Evolutionary conservation across 2,113 vertebrate species (phyloP), one percentile per base, ranked within the genome.

Genomic region (Gymnorhina tibicen): DNA sequence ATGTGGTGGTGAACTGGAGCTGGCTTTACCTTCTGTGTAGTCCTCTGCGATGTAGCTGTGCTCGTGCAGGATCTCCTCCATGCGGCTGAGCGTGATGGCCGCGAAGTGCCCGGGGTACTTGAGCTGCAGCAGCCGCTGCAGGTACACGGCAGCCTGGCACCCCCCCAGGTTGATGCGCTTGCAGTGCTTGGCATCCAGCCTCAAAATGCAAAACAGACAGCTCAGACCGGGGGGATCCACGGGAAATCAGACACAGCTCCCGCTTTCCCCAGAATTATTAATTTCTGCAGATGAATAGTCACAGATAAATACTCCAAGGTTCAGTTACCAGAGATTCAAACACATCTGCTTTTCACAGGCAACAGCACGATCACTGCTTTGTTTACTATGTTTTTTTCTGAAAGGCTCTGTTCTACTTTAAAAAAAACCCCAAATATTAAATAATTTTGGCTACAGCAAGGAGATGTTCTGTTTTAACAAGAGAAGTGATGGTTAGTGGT

Each of bases 111-210:
- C 99, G 0, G 99, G 99, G 63, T 99, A 99, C 85, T 99, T 99
- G 12, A 99, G 98, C 97, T 99, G 99, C 30, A 99, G 98, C 46
- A 99, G 98, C 7, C 99, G 98, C 96, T 99, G 99, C 37, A 99
- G 98, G 95, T 99, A 99, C 3, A 98, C 97, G 8, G 99, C 98
- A 21, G 99, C 98, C 44, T 99, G 99, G 92, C 98, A 99, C 6
- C 99, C 99, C 2, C 99, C 99, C 21, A 99, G 97, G 69, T 99
- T 99, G 91, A 99, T 98, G 21, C 99, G 99, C 74, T 99, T 99
- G 96, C 98, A 99, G 95, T 99, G 99, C 83, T 95, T 98, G 30
- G 98, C 99, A 92, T 99, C 99, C 85, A 99, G 97, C 89, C 99
- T 99, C 42, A 6, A 87, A 91, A 46, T 0, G 4, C 42, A 88